Base-by-base conservation (phyloP, 2,113 vertebrate species). In the Ramphastos sulfuratus region DNA sequence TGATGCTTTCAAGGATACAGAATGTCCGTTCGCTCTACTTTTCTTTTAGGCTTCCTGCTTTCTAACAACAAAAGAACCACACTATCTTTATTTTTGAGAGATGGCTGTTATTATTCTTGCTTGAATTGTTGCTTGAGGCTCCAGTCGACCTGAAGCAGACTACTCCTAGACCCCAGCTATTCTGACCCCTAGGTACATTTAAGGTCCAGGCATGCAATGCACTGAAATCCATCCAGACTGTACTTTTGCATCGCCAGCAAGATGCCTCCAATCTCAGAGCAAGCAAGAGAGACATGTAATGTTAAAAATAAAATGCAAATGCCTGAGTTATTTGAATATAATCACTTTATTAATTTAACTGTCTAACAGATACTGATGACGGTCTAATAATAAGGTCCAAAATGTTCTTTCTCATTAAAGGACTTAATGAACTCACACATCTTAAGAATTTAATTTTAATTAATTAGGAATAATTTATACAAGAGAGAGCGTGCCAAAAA, bases 321-420 rank as follows among this genome's bases (percentile, higher is more conserved):
- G 83, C 52, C 54, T 76, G 76, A 90, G 75, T 94, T 92, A 94
- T 95, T 95, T 96, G 82, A 91, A 95, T 96, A 89, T 93, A 95
- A 92, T 94, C 71, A 87, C 67, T 95, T 94, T 94, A 90, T 94
- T 92, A 92, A 93, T 92, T 85, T 89, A 96, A 83, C 90, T 92
- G 80, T 92, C 89, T 94, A 94, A 92, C 69, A 82, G 83, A 94
- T 90, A 91, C 92, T 87, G 93, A 95, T 92, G 94, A 85, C 56
- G 78, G 90, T 87, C 87, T 95, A 94, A 93, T 93, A 97, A 94
- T 93, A 89, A 92, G 81, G 92, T 92, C 93, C 92, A 94, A 94
- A 95, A 95, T 88, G 82, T 94, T 95, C 95, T 93, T 96, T 92
- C 91, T 95, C 94, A 96, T 97, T 97, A 97, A 92, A 74, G 20